Conservation (phyloP, 2,888 invertebrate species). For the Morpho deidamia region DNA sequence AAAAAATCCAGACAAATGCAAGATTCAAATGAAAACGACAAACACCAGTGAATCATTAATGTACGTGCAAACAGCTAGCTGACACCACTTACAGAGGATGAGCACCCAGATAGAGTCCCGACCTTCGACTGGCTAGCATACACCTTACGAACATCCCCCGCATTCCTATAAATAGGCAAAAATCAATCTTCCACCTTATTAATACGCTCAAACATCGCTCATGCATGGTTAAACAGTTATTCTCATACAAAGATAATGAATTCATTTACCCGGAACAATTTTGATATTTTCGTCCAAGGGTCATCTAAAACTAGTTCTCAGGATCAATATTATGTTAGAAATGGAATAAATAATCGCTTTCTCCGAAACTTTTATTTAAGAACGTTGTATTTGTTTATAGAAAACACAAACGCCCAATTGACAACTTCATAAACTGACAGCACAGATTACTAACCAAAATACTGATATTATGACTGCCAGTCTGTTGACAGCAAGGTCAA, state of each 20-base stretch:
- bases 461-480: background rate
- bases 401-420: slow-evolving; percentile 13
- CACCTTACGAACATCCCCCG: slow-evolving; percentile 72
- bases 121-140: slow-evolving; percentile 80
- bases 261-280: slow-evolving; percentile 74
- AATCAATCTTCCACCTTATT: slow-evolving; percentile 64
- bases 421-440: background rate
- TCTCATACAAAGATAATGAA: slow-evolving; percentile 46
- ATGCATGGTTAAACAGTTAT: slow-evolving; percentile 59
- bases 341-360: slow-evolving; percentile 7
- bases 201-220: slow-evolving; percentile 47
- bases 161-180: slow-evolving; percentile 77
- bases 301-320: slow-evolving; percentile 45
- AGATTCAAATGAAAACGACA: background rate
- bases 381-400: slow-evolving; percentile 16
- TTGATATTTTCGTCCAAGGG: slow-evolving; percentile 73
- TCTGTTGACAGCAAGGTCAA: slow-evolving; percentile 5
- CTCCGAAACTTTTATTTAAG: slow-evolving; percentile 8
- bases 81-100: slow-evolving; percentile 80
- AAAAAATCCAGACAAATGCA: background rate
- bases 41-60: slow-evolving; percentile 19
- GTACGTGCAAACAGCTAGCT: slow-evolving; percentile 10
- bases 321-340: slow-evolving; percentile 8
- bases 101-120: slow-evolving; percentile 83
- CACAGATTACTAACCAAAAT: background rate